phyloP scores from a whole-genome alignment of 1,140 invertebrate genomes.

The Mya arenaria region DNA sequence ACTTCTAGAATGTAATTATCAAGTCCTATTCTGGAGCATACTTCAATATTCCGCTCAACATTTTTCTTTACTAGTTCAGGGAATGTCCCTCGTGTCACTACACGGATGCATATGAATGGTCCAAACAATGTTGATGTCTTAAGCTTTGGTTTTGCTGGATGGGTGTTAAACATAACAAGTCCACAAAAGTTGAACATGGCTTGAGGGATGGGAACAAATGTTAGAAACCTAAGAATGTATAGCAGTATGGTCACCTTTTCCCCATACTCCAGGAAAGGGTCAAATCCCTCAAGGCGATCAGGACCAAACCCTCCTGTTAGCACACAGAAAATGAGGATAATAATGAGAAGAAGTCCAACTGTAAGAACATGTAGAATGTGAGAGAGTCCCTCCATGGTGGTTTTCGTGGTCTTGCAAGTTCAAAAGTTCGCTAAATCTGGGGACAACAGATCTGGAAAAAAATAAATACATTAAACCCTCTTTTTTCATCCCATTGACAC shows the following conservation, averaged over 20 bases:
- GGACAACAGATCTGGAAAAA: neutral
- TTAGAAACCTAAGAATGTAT: conserved; percentile 65
- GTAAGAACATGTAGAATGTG: conserved; percentile 49
- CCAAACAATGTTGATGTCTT: conserved; percentile 95
- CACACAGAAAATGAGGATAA: conserved; percentile 53
- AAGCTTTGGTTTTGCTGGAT: conserved; percentile 94
- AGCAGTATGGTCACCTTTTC: conserved; percentile 58
- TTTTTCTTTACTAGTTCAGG: conserved; percentile 94
- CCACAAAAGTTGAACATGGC: conserved; percentile 69
- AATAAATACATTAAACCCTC: neutral
- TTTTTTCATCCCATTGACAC: neutral
- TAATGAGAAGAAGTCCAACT: conserved; percentile 27
- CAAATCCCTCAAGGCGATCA: conserved; percentile 26
- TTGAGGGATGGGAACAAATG: conserved; percentile 65
- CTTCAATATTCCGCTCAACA: conserved; percentile 93
- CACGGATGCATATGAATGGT: conserved; percentile 97
- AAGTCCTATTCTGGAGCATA: conserved; percentile 93
- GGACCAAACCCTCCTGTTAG: conserved; percentile 52
- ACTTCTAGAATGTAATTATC: conserved; percentile 99
- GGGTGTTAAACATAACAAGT: conserved; percentile 95
- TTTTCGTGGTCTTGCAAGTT: neutral
- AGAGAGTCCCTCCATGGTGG: conserved; percentile 40
- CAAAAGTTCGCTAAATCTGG: neutral
- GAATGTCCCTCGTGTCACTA: conserved; percentile 97
- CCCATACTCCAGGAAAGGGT: conserved; percentile 60